A percentile compares a stretch with the other conserved stretches of the same genome.
phyloP scores from a whole-genome alignment of 2,113 vertebrate species.

The Danio rerio region DNA sequence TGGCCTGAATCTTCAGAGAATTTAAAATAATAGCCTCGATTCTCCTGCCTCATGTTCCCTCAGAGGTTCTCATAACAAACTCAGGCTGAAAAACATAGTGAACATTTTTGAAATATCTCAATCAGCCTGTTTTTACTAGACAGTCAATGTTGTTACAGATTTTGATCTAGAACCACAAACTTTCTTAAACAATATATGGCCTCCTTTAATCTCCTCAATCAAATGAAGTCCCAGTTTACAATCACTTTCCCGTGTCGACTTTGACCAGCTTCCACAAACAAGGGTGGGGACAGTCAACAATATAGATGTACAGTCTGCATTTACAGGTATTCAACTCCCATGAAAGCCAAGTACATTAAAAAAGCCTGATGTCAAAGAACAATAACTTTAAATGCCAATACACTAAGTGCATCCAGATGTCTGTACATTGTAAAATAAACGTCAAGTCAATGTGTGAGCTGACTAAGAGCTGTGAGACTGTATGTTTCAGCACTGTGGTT shows the following conservation, averaged over 20 bases:
- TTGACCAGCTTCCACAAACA: conserved; percentile 46
- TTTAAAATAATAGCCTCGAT: background rate
- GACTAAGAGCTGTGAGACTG: conserved; percentile 24
- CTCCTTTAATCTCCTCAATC: background rate
- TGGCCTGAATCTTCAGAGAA: background rate
- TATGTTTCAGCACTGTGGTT: conserved; percentile 13
- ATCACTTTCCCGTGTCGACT: conserved; percentile 18
- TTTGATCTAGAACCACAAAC: background rate
- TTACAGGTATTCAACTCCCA: background rate
- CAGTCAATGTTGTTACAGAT: background rate
- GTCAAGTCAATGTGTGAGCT: conserved; percentile 7
- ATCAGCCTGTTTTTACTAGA: background rate
- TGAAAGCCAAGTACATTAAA: background rate
- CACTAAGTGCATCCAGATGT: background rate
- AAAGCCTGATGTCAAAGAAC: background rate
- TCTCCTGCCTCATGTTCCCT: background rate
- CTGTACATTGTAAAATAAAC: background rate
- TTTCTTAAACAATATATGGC: background rate
- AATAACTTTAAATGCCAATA: background rate
- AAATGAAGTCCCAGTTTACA: conserved; percentile 6
- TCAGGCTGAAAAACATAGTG: background rate
- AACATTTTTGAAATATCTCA: conserved; percentile 26
- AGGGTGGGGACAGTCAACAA: conserved; percentile 32
- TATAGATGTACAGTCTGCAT: background rate
- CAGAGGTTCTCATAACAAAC: conserved; percentile 5